A percentile compares a stretch with the other conserved stretches of the same genome.
phyloP scores from a whole-genome alignment of 2,888 invertebrate genomes.

The Mythimna ferrago region DNA sequence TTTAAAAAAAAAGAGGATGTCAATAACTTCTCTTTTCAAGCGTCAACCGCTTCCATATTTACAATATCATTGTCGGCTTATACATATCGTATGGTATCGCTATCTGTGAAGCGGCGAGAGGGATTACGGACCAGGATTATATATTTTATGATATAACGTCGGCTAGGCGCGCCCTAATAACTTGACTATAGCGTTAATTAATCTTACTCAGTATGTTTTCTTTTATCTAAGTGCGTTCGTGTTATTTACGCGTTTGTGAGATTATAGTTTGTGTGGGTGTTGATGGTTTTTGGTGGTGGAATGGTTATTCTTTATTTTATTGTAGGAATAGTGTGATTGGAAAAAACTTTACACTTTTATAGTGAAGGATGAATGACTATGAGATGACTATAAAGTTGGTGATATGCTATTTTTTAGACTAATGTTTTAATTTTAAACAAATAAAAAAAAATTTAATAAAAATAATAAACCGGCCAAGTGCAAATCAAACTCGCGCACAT shows the following conservation, averaged over 20 bases:
- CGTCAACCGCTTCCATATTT: constrained; percentile 57
- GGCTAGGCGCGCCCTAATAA: constrained; percentile 71
- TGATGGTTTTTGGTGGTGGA: neutral
- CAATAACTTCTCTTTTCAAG: too few relatives aligned
- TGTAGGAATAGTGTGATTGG: neutral
- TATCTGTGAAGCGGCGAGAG: constrained; percentile 68
- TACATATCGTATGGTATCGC: constrained; percentile 73
- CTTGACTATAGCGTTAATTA: constrained; percentile 76
- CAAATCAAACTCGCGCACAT: too few relatives aligned
- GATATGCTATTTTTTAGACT: too few relatives aligned
- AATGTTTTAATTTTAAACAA: too few relatives aligned
- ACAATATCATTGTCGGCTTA: constrained; percentile 60
- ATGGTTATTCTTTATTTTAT: neutral
- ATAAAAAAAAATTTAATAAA: too few relatives aligned
- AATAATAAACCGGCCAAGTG: too few relatives aligned
- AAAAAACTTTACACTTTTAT: too few relatives aligned
- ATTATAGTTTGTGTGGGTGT: neutral
- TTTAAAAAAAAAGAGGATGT: too few relatives aligned
- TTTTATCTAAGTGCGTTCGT: constrained; percentile 43
- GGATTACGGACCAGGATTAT: constrained; percentile 79
- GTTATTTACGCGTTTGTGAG: constrained; percentile 23
- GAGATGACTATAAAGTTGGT: too few relatives aligned
- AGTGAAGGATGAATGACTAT: too few relatives aligned
- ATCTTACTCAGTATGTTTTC: constrained; percentile 66
- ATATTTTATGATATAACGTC: constrained; percentile 81